Conservation (phyloP, 2,113 vertebrate genomes). For the Apistogramma diplotaenia region DNA sequence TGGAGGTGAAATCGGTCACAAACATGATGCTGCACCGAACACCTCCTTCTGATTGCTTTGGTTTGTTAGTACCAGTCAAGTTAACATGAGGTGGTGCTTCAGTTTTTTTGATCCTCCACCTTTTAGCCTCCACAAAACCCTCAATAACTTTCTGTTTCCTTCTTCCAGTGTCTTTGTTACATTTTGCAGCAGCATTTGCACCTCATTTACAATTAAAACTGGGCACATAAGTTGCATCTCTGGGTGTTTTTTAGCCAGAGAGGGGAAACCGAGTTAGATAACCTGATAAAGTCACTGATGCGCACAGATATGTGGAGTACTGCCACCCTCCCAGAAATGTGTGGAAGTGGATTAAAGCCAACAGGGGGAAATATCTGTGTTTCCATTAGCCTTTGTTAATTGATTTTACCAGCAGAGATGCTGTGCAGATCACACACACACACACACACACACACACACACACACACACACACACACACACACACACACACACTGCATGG, state of each 20-base stretch:
- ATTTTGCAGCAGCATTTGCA: neutral
- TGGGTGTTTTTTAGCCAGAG: neutral
- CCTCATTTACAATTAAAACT: neutral
- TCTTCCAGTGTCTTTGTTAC: neutral
- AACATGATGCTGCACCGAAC: too few species aligned
- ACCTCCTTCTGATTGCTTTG: too few species aligned
- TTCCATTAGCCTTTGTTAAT: conserved; percentile 34
- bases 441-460: too few species aligned
- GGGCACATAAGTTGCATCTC: neutral
- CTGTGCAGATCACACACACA: neutral
- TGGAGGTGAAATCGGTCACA: too few species aligned
- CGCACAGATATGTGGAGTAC: neutral
- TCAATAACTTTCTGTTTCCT: neutral
- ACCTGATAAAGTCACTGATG: conserved; percentile 18
- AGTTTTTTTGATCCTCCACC: too few species aligned
- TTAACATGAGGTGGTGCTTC: too few species aligned
- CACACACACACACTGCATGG: neutral
- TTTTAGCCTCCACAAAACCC: neutral
- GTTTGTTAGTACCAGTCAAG: too few species aligned
- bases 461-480: too few species aligned
- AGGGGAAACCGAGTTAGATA: neutral
- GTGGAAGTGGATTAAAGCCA: conserved; percentile 50
- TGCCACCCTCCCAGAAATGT: neutral
- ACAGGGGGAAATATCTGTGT: neutral
- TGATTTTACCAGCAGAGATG: conserved; percentile 18